Evolutionary conservation across 2,113 vertebrate genomes (phyloP), one percentile per base, ranked within the genome.

Genomic region (Microcebus lehilahytsara): DNA sequence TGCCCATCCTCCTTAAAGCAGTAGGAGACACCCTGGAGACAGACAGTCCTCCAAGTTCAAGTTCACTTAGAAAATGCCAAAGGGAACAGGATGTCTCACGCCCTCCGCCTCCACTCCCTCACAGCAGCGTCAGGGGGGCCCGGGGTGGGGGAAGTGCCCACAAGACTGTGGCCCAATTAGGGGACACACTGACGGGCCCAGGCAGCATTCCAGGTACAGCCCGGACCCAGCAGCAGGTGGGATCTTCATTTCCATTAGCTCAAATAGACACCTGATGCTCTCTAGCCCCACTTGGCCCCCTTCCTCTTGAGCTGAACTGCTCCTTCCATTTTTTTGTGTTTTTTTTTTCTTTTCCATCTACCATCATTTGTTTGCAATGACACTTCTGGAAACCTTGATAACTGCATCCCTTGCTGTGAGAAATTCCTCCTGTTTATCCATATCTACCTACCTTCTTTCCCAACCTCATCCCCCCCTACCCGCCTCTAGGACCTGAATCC

Each of bases 351-450:
- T 87, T 71, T 49, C 81, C 67, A 11, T 42, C 23, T 77, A 12
- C 56, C 23, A 27, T 37, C 6, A n/a, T 84, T 40, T 75, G 6
- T 64, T 64, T 60, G 5, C 56, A 10, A 30, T 11, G 69, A 91
- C 66, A 71, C 53, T 32, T 91, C 46, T 69, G 14, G 17, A 94
- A 42, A 71, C 34, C 62, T 78, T 87, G 42, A 2, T n/a, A 88
- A 66, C 34, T 58, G 8, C 60, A 27, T 77, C n/a, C 53, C 11
- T 56, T 78, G 3, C 19, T 20, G 19, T 77, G 49, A 96, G 72
- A 95, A 92, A 78, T 81, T 77, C 14, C 49, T 96, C 51, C n/a
- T 88, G 23, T 46, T 96, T 90, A 77, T 56, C 32, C 8, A 85
- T 90, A 77, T 62, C 32, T 12, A 85, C 17, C 16, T 12, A 42